Evolutionary conservation across 2,888 invertebrate species (phyloP).

Genomic region (Serripes groenlandicus): DNA sequence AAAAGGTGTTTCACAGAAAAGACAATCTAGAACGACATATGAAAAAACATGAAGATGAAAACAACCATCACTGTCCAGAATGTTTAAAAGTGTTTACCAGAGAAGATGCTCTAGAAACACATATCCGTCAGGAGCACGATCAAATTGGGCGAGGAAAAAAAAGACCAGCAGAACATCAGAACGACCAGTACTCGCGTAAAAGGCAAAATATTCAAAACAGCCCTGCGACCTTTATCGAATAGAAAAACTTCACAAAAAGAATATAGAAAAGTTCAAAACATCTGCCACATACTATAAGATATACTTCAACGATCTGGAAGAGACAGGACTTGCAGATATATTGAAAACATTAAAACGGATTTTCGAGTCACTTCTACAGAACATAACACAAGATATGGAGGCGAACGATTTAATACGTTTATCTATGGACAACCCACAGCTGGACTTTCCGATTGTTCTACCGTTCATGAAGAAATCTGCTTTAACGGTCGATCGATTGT

Average conservation of each 20-base stretch:
- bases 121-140: conserved; percentile 14
- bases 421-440: conserved; percentile 52
- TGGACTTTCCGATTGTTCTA: conserved; percentile 51
- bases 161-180: background rate
- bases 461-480: conserved; percentile 43
- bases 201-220: conserved; percentile 14
- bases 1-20: conserved; percentile 19
- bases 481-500: conserved; percentile 40
- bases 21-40: conserved; percentile 63
- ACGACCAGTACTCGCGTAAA: conserved; percentile 8
- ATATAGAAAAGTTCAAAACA: conserved; percentile 38
- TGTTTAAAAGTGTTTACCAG: conserved; percentile 35
- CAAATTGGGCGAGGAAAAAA: conserved; percentile 3
- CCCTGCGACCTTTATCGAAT: conserved; percentile 20
- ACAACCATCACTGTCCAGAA: conserved; percentile 33
- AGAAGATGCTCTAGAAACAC: conserved; percentile 18
- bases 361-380: conserved; percentile 34
- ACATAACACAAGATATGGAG: conserved; percentile 27
- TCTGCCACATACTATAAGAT: conserved; percentile 37
- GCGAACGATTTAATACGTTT: conserved; percentile 51
- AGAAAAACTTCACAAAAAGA: conserved; percentile 24
- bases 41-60: conserved; percentile 23
- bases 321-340: conserved; percentile 29
- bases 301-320: conserved; percentile 21
- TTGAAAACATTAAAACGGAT: conserved; percentile 35